Evolutionary conservation across 2,888 invertebrate genomes (phyloP).

Genomic region (Tuberolachnus salignus): DNA sequence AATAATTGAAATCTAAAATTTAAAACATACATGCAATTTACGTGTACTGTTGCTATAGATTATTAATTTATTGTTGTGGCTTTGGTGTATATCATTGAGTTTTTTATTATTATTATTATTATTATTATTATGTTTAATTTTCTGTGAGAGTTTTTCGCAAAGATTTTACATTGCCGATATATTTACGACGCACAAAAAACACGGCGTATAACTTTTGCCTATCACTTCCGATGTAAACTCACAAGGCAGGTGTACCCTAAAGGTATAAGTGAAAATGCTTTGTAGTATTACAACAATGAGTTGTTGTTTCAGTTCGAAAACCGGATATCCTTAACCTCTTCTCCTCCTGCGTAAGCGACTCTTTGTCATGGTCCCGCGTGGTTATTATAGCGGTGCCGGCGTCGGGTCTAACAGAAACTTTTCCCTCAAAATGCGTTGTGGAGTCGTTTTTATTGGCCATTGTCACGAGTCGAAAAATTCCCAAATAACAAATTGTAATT

Average conservation of each 20-base stretch:
- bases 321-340: slow-evolving; percentile 47
- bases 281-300: slow-evolving; percentile 42
- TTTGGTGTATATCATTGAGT: too few species aligned
- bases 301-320: slow-evolving; percentile 47
- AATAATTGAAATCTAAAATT: too few species aligned
- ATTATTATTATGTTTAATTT: too few species aligned
- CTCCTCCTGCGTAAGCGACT: neutral
- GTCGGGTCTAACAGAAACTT: slow-evolving; percentile 37
- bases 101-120: too few species aligned
- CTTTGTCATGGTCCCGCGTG: slow-evolving; percentile 2
- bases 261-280: slow-evolving; percentile 31
- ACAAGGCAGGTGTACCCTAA: neutral
- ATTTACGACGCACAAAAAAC: too few species aligned
- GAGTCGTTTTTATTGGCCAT: slow-evolving; percentile 35
- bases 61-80: too few species aligned
- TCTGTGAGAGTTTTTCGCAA: too few species aligned
- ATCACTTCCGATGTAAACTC: neutral
- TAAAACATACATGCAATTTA: too few species aligned
- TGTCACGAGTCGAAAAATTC: slow-evolving; percentile 6
- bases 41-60: too few species aligned
- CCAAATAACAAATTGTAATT: too few species aligned
- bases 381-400: slow-evolving; percentile 18
- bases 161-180: too few species aligned
- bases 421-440: slow-evolving; percentile 12
- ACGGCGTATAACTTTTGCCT: neutral